A percentile compares a stretch with the other conserved stretches of the same genome.
Evolutionary conservation across 2,797 vertebrate species (phyloP).

Genomic region (Sebastes alutus): DNA sequence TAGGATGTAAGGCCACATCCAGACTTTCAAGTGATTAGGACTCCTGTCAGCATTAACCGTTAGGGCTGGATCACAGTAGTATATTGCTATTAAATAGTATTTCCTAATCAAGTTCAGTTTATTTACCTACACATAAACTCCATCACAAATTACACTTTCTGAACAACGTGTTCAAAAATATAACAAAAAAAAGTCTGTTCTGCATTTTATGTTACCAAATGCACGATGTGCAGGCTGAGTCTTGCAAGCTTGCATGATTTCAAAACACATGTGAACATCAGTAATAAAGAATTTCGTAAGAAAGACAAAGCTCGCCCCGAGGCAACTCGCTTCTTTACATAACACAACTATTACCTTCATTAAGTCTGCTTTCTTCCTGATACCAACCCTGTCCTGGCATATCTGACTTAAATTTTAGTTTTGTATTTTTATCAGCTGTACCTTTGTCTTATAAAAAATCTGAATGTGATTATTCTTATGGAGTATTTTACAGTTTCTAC

Average conservation of each 20-base stretch:
- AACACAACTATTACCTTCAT: background rate
- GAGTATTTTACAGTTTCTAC: background rate
- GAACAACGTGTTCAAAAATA: background rate
- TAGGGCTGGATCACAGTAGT: background rate
- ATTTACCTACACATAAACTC: background rate
- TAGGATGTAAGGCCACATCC: background rate
- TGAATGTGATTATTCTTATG: background rate
- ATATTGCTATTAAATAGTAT: background rate
- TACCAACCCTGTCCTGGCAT: background rate
- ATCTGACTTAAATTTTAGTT: background rate
- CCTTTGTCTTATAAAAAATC: background rate
- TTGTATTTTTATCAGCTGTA: background rate
- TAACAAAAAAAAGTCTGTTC: background rate
- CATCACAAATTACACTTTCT: background rate
- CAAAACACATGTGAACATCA: background rate
- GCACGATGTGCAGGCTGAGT: background rate
- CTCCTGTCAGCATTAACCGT: background rate
- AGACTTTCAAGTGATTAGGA: background rate
- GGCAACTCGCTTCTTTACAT: background rate
- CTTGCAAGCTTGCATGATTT: constrained; percentile 15
- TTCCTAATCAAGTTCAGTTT: background rate
- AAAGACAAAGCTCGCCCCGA: background rate
- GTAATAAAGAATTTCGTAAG: background rate
- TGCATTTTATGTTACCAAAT: background rate
- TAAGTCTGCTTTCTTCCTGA: background rate